These are phyloP conservation scores for Microctenopoma steveboyesi DNA, from an alignment of 2,797 vertebrate species.

Conservation along the genomic window DNA sequence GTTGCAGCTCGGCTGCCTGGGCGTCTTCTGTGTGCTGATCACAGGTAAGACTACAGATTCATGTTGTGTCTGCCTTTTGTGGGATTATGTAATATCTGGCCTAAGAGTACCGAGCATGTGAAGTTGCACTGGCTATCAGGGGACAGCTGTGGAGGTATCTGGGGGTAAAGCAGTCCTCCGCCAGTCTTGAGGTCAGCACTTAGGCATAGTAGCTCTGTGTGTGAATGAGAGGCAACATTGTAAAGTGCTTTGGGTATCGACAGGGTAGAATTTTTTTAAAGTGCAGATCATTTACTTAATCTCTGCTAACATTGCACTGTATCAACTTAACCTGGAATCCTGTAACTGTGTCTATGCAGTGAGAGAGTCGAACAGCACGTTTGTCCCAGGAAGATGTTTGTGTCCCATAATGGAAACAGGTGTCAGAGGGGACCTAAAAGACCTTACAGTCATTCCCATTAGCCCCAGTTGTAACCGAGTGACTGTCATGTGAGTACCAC, in stretches of 20 bases:
- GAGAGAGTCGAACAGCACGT: conserved; percentile 47
- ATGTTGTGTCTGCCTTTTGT: neutral
- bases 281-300: neutral
- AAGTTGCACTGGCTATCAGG: conserved; percentile 5
- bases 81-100: conserved; percentile 1
- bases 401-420: conserved; percentile 51
- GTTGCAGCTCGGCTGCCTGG: conserved; percentile 51
- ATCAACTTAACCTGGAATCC: conserved; percentile 49
- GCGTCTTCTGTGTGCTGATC: conserved; percentile 59
- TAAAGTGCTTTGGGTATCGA: too few species aligned
- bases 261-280: too few species aligned
- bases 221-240: too few species aligned
- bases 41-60: conserved; percentile 62
- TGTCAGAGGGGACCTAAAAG: conserved; percentile 59
- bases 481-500: conserved; percentile 82
- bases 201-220: too few species aligned
- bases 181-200: too few species aligned
- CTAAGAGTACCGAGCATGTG: neutral
- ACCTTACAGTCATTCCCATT: conserved; percentile 61
- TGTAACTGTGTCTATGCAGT: conserved; percentile 66
- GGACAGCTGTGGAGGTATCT: too few species aligned
- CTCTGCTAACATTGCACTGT: conserved; percentile 8
- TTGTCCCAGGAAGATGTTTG: conserved; percentile 80
- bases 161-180: too few species aligned
- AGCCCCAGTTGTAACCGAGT: conserved; percentile 67